A percentile compares a stretch with the other conserved stretches of the same genome.
phyloP scores from a whole-genome alignment of 1,140 invertebrate genomes.

The Bombus picipes region DNA sequence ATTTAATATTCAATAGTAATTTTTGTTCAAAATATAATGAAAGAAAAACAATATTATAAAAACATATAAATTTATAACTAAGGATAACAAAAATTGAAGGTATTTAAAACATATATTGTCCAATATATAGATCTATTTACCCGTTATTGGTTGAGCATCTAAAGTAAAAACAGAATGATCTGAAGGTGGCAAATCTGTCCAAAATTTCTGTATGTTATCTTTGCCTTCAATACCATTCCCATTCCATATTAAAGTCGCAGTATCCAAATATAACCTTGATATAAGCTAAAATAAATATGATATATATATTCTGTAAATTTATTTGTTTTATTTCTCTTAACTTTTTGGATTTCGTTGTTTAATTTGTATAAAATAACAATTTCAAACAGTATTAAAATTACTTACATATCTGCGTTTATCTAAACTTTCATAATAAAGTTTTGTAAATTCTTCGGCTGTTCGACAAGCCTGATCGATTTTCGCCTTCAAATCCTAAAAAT shows the following conservation, averaged over 20 bases:
- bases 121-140: conserved; percentile 71
- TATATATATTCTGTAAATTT: not conserved
- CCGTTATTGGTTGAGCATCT: conserved; percentile 90
- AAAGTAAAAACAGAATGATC: conserved; percentile 88
- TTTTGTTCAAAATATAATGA: not conserved
- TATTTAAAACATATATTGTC: not conserved
- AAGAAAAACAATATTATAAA: not conserved
- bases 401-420: conserved; percentile 92
- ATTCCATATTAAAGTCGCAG: conserved; percentile 92
- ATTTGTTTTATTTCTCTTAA: not conserved
- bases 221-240: conserved; percentile 89
- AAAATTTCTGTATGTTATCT: conserved; percentile 90
- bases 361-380: not conserved
- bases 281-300: conserved; percentile 84
- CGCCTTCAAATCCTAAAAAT: conserved; percentile 77
- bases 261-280: conserved; percentile 90
- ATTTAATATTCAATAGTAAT: not conserved
- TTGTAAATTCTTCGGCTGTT: conserved; percentile 91
- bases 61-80: not conserved
- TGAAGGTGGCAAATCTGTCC: conserved; percentile 88
- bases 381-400: conserved; percentile 59
- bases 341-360: not conserved
- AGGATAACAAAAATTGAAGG: not conserved
- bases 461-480: conserved; percentile 89
- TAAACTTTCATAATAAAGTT: conserved; percentile 91